Base-by-base conservation (phyloP, 2,113 vertebrate genomes). In the Orycteropus afer region DNA sequence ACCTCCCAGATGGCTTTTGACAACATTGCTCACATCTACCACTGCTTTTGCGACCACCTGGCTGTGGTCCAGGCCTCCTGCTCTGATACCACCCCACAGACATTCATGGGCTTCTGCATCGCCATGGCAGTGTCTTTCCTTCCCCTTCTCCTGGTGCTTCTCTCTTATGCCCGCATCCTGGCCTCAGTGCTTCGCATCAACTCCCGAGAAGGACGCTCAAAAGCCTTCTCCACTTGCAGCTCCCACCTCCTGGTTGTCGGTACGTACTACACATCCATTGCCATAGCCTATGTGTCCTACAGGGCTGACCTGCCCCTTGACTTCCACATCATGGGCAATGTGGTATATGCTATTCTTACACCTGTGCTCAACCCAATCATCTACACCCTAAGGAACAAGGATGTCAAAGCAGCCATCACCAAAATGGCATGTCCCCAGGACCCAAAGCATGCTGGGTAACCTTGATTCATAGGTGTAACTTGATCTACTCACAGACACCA, bases 11-110 rank as follows among this genome's bases (percentile, higher is more conserved):
- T 95, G 57, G 71, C 27, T 2, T 96, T 61, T 6, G 3, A 87
- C 8, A 65, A 57, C 34, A 89, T 71, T 3, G 76, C 90, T 63
- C 87, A 3, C 27, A 82, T 94, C 27, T 89, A 91, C 34, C 93
- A 97, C 37, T 97, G 96, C 57, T 97, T 98, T 63, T 96, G 95
- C 55, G 97, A 97, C 4, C 95, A 95, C 18, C 3, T 97, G 9
- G 89, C 97, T 67, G 78, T 96, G 7, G 95, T 97, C 15, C 86
- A 97, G 82, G 42, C 97, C 0, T 85, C 93, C 0, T 97, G 89
- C 32, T 93, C 25, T 0, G 95, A 97, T 12, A 82, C 96, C 0
- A 4, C 32, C 6, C 95, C 97, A 34, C 97, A 98, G 86, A 97
- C 67, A 29, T 85, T 97, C 69, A 20, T 96, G 93, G 92, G 93